These are phyloP conservation scores for Trachelus stipa DNA, from an alignment of 2,888 invertebrate species.

Conservation along the genomic window DNA sequence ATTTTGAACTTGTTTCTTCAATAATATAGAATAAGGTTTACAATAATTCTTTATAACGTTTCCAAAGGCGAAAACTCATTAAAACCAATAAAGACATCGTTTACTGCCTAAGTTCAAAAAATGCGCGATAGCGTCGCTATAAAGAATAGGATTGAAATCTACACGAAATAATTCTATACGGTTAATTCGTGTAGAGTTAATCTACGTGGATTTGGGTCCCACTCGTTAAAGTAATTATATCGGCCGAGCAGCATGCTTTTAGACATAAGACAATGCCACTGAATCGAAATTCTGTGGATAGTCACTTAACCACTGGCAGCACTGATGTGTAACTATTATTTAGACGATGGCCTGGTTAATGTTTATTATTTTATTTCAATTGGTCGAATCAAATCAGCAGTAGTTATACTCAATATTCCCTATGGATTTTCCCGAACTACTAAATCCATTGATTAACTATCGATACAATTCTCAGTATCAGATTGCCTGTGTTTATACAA, in stretches of 20 bases:
- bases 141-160: neutral
- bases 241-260: neutral
- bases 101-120: neutral
- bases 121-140: neutral
- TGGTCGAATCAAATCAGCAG: neutral
- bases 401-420: neutral
- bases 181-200: too few relatives aligned
- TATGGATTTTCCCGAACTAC: neutral
- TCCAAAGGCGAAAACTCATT: neutral
- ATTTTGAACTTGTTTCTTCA: neutral
- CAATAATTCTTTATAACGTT: neutral
- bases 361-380: neutral
- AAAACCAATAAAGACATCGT: neutral
- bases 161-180: too few relatives aligned
- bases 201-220: too few relatives aligned
- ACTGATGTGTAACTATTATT: neutral
- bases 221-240: neutral
- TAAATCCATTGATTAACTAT: neutral
- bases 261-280: neutral
- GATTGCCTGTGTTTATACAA: neutral
- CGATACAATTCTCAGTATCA: neutral
- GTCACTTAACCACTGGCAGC: neutral
- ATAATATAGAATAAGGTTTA: neutral
- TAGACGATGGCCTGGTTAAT: neutral
- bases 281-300: neutral